Base-by-base conservation (phyloP, 1,140 invertebrate genomes). In the Nixonia krombeini region DNA sequence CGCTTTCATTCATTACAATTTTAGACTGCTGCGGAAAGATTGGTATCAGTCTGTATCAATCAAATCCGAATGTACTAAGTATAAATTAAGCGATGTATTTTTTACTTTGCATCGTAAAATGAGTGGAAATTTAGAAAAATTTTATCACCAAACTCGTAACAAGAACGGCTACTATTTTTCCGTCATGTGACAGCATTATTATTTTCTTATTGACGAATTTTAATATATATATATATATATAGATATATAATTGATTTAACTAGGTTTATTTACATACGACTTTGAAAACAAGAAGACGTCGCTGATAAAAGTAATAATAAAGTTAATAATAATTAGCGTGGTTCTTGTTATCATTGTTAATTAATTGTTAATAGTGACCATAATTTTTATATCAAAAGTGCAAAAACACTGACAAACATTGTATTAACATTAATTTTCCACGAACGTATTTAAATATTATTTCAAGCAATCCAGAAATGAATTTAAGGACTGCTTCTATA, bases 91-190 rank as follows among this genome's bases (percentile, higher is more conserved):
- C 2, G 13, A 37, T 37, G n/a, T n/a, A 25, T 26, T 15, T 52
- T 51, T 46, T 26, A 29, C 12, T 15, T 15, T 29, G 25, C 10
- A 13, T 9, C 10, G 13, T 18, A 13, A 28, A 3, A 10, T 9
- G n/a, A 23, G 28, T 4, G 28, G 16, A 28, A 17, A 23, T 42
- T 42, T 16, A 16, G 10, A 25, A 12, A 44, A 23, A 42, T 53
- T 44, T 17, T 46, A 53, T 62, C 58, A 62, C 49, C 35, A 41
- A 41, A 61, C 46, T 37, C 42, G 42, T 41, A 49, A 21, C 2
- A 21, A 21, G 21, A 21, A 6, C 6, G 6, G 21, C 21, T n/a
- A 21, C 21, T 21, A 21, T 6, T 6, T 21, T 21, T 21, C 6
- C 6, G 21, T 21, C 21, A 3, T 6, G 21, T 3, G n/a, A n/a